Percentiles rank a stretch among this genome's conserved stretches.
phyloP scores from a whole-genome alignment of 2,797 vertebrate genomes.

The Apodemus agrarius region DNA sequence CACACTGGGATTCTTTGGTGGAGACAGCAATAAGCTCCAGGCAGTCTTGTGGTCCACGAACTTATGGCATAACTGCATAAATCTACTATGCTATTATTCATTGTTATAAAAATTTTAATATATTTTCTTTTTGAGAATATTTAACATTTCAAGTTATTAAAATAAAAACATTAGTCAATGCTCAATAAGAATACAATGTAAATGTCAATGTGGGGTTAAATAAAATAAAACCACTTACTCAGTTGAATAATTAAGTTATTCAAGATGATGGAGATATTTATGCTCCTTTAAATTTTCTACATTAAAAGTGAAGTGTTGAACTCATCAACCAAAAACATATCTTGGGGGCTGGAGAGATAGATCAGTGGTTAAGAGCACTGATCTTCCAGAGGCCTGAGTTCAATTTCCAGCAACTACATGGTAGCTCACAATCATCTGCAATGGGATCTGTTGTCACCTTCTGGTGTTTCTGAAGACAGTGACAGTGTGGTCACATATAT shows the following conservation, averaged over 20 bases:
- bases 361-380: not conserved
- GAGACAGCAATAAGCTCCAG: not conserved
- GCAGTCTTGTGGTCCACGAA: no score
- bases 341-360: not conserved
- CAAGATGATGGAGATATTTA: not conserved
- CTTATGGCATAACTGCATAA: no score
- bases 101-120: not conserved
- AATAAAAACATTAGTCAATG: not conserved
- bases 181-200: not conserved
- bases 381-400: not conserved
- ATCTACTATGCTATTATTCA: not conserved
- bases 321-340: not conserved
- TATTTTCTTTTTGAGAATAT: not conserved
- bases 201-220: not conserved
- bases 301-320: not conserved
- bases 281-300: not conserved
- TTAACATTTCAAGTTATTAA: not conserved
- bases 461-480: not conserved
- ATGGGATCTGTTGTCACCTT: not conserved
- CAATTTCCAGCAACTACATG: not conserved
- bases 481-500: not conserved
- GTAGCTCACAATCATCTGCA: not conserved
- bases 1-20: not conserved
- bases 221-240: not conserved
- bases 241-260: not conserved